Evolutionary conservation across 2,113 vertebrate species (phyloP), one percentile per base, ranked within the genome.

Genomic region (Paraplagusia blochii): DNA sequence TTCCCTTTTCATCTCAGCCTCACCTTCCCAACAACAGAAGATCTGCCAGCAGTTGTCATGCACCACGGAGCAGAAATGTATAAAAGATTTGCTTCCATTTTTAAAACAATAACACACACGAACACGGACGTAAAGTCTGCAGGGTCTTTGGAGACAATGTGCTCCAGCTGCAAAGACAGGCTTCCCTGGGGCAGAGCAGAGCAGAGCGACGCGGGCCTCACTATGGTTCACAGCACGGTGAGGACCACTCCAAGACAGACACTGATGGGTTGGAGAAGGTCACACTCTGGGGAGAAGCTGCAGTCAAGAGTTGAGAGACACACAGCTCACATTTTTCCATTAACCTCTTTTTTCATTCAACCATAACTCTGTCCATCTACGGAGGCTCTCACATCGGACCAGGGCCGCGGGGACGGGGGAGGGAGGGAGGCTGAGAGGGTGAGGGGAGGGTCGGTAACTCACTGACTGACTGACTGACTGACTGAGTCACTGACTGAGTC

Each of bases 301-400:
- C 69, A 68, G 68, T 34, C 58, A 77, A 66, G 67, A 62, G 59
- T 69, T 69, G 10, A 74, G 58, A 77, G 69, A 79, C 73, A 67
- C 49, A 36, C 43, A 63, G 72, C 86, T 85, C 73, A 74, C 54
- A 81, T 81, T 86, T 29, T 86, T 82, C 80, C 80, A 82, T 83
- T 79, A 79, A 67, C 68, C 72, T 80, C 72, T 43, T 58, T 75
- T 75, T 72, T 75, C 63, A 65, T 60, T 57, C 34, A n/a, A 79
- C 70, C 77, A 59, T 77, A 76, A 80, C 69, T 68, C 39, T 79
- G 66, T 52, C 84, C 86, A 82, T 88, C 73, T 85, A 84, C 36
- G 86, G 84, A 53, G n/a, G 61, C 72, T 58, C 69, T 56, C 62
- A 72, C 71, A 53, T 45, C 18, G 54, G 57, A 69, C 71, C 60